Evolutionary conservation across 2,113 vertebrate species (phyloP).

Genomic region (Platanista minor): DNA sequence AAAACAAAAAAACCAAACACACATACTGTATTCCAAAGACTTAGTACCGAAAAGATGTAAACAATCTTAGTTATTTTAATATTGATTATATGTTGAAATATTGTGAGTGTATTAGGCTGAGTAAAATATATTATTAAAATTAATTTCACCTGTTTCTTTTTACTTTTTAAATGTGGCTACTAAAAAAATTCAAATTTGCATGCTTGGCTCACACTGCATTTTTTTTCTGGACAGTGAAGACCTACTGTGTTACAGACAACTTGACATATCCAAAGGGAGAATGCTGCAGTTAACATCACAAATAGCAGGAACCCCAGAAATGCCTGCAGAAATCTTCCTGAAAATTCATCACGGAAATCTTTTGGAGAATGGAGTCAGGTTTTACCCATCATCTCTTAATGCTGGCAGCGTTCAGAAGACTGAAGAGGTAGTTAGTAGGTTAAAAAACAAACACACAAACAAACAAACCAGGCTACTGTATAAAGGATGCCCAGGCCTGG

Average conservation of each 20-base stretch:
- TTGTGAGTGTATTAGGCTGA: neutral
- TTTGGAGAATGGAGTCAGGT: neutral
- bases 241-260: neutral
- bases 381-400: neutral
- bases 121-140: neutral
- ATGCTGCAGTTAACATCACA: neutral
- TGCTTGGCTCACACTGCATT: neutral
- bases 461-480: neutral
- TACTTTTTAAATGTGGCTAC: neutral
- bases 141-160: neutral
- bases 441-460: neutral
- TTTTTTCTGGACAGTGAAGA: neutral
- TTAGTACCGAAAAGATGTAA: neutral
- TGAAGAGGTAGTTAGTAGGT: neutral
- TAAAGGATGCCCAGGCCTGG: neutral
- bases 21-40: neutral
- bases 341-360: neutral
- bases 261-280: neutral
- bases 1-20: too few species aligned
- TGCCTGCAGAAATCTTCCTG: neutral
- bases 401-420: neutral
- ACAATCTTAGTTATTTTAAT: neutral
- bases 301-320: neutral
- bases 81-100: neutral
- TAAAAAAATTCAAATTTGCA: neutral